Evolutionary conservation across 1,140 invertebrate species (phyloP), one percentile per base, ranked within the genome.

Genomic region (Drosophila nigrodunni): DNA sequence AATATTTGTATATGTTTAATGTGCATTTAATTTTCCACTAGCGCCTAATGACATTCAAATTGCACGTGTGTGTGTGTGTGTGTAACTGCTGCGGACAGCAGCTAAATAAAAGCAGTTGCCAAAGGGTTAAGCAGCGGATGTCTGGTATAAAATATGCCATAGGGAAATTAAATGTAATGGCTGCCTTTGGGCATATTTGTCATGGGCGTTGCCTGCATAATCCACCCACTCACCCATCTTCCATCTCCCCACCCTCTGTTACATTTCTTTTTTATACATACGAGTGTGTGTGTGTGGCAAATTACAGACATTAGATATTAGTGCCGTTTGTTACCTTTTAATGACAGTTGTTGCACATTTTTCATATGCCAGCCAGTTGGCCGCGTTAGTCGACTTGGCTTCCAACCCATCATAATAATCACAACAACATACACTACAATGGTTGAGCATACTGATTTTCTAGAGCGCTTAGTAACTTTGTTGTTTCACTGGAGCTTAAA

Each of bases 21-120:
- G 74, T 60, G 46, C 54, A 81, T 60, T 81, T 78, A 82, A 73
- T 77, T 77, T 47, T 10, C 41, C 41, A 41, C 30, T 47, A 54
- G 55, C 50, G 50, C 39, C 59, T 73, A 81, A 81, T 66, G 79
- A 60, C 43, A 65, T 6, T 35, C 37, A 72, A 59, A 58, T 58
- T 59, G 44, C 35, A 35, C 39, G 15, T 46, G 52, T 37, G 41
- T 25, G 15, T 46, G 52, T 37, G 41, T 25, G 30, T 21, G 50
- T 10, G 39, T 50, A 41, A 25, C 46, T 62, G 44, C 25, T 62
- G 7, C 35, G 34, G 60, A 49, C 59, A 55, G 39, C 62, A 3
- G 15, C 25, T n/a, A 21, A 46, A 15, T 25, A 34, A 65, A 44
- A 15, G 50, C 34, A 34, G 13, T 50, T 25, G 30, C 21, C 21